Conservation (phyloP, 2,797 vertebrate genomes). For the Sphenopsis melanotis region DNA sequence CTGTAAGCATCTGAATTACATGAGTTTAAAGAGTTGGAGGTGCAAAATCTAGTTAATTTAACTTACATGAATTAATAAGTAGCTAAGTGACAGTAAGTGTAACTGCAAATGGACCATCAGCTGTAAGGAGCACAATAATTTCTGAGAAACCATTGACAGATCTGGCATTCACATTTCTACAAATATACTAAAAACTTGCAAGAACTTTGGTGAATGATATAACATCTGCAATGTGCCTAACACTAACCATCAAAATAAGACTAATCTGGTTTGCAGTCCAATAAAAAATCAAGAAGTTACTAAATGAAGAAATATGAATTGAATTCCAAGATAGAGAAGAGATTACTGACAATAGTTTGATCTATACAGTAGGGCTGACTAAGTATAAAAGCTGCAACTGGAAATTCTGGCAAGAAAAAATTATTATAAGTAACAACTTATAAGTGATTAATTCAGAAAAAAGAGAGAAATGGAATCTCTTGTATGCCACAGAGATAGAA, state of each 20-base stretch:
- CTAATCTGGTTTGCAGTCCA: not conserved
- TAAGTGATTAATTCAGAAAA: not conserved
- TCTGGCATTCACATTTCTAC: not conserved
- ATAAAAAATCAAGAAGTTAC: not conserved
- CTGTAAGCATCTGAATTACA: not conserved
- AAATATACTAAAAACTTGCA: not conserved
- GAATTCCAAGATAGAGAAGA: not conserved
- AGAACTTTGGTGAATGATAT: not conserved
- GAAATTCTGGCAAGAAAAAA: not conserved
- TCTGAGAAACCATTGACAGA: not conserved
- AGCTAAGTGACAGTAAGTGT: not conserved
- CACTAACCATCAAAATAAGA: not conserved
- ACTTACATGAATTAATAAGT: not conserved
- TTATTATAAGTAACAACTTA: not conserved
- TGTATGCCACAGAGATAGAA: not conserved
- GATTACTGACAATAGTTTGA: not conserved
- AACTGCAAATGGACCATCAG: not conserved
- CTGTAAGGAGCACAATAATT: not conserved
- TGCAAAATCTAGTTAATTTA: not conserved
- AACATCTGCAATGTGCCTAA: not conserved
- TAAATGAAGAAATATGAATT: not conserved
- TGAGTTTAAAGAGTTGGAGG: not conserved
- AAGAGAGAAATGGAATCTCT: not conserved
- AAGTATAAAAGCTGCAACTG: not conserved
- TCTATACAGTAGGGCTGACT: not conserved